phyloP scores from a whole-genome alignment of 2,797 vertebrate species.

The Xiphorhynchus erythropygius region DNA sequence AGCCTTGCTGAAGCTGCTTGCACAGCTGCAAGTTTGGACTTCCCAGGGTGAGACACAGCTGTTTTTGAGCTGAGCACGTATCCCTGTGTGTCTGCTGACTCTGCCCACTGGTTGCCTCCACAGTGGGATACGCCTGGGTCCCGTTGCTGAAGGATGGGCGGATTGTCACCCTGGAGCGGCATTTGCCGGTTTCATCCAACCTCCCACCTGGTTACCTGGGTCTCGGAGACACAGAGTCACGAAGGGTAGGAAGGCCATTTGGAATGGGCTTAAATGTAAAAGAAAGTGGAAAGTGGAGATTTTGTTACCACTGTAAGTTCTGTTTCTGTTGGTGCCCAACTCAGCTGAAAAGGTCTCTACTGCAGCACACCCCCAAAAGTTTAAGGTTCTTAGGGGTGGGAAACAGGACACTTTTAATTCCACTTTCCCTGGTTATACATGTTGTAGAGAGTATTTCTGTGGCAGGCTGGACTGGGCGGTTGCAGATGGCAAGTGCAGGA shows the following conservation, averaged over 20 bases:
- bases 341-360: not conserved
- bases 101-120: not conserved
- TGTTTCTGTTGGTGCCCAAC: not conserved
- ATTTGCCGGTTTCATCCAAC: constrained; percentile 86
- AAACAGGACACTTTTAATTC: not conserved
- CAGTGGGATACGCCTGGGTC: constrained; percentile 92
- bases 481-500: not conserved
- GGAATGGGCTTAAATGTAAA: not conserved
- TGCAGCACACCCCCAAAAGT: not conserved
- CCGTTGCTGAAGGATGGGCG: constrained; percentile 90
- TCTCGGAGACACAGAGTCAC: constrained; percentile 79
- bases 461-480: not conserved
- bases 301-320: not conserved
- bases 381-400: not conserved
- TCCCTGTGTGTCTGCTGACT: not conserved
- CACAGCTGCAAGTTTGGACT: not conserved
- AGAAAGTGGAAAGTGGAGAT: not conserved
- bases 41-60: not conserved
- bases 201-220: constrained; percentile 89
- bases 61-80: rapidly evolving
- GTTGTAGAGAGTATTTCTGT: not conserved
- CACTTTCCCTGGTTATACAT: not conserved
- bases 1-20: not conserved
- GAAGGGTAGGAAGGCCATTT: constrained; percentile 77
- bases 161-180: constrained; percentile 86